Percentiles rank a stretch among this genome's conserved stretches.
Conservation (phyloP, 2,888 invertebrate species). For the Sinohyriopsis cumingii region DNA sequence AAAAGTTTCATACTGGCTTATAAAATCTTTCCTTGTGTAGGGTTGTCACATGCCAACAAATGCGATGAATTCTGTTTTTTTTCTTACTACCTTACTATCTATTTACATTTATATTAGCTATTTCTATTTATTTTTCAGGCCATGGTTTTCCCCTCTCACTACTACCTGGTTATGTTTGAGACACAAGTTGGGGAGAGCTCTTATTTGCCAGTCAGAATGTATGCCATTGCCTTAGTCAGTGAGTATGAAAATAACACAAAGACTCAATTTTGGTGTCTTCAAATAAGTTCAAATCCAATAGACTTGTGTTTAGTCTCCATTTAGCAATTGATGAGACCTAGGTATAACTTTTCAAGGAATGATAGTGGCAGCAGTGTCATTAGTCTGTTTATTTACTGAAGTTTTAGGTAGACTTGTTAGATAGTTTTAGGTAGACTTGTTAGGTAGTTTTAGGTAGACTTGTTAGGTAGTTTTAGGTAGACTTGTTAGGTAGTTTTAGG, state of each 20-base stretch:
- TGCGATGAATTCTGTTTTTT: too few relatives aligned
- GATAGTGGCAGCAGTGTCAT: too few relatives aligned
- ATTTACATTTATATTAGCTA: neutral
- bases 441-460: too few relatives aligned
- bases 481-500: too few relatives aligned
- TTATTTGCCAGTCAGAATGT: conserved; percentile 55
- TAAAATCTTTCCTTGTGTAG: too few relatives aligned
- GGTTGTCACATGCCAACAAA: too few relatives aligned
- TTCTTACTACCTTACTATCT: neutral
- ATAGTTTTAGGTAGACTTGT: too few relatives aligned
- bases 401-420: too few relatives aligned
- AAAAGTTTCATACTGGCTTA: too few relatives aligned
- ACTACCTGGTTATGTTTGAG: conserved; percentile 55
- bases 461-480: too few relatives aligned
- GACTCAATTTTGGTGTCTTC: neutral
- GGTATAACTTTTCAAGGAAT: neutral
- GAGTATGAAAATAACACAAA: conserved; percentile 33
- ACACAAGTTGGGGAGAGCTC: conserved; percentile 42
- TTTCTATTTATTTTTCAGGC: conserved; percentile 48
- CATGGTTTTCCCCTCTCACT: conserved; percentile 54
- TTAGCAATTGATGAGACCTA: neutral
- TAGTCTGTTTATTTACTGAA: too few relatives aligned
- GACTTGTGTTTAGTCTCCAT: neutral
- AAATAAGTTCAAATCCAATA: neutral
- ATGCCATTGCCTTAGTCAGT: conserved; percentile 62